phyloP scores from a whole-genome alignment of 53 echinoderm and acorn worm species.

The Holothuria scabra region DNA sequence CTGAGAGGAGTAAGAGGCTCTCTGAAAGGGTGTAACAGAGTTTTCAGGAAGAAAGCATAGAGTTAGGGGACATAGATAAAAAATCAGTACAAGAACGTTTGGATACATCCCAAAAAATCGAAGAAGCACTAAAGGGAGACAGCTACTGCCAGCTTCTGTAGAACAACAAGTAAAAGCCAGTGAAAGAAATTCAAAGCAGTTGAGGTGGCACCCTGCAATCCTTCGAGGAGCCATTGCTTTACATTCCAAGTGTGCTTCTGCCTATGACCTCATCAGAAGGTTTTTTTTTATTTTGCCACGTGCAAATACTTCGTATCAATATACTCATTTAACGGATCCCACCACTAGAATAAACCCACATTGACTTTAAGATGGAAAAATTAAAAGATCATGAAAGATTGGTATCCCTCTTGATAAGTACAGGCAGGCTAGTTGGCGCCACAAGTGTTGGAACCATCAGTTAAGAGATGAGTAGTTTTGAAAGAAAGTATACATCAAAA shows the following conservation, averaged over 20 bases:
- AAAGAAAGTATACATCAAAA: not conserved
- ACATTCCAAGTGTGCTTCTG: not conserved
- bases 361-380: not conserved
- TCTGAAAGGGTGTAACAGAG: not conserved
- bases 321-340: not conserved
- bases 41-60: not conserved
- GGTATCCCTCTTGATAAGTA: not conserved
- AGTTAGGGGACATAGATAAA: not conserved
- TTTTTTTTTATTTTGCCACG: not conserved
- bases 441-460: no score
- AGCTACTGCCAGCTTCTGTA: not conserved
- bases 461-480: no score
- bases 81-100: not conserved
- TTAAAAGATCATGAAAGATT: slow-evolving; percentile 3
- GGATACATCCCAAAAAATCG: not conserved
- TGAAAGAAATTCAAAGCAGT: not conserved
- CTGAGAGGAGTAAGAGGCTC: not conserved
- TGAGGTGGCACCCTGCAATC: slow-evolving; percentile 3
- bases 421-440: no score
- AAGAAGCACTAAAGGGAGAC: not conserved
- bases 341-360: not conserved
- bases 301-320: not conserved
- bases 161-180: not conserved
- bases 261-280: not conserved
- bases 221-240: not conserved